Conservation (phyloP, 2,797 vertebrate genomes). For the Cyprinodon diabolis region DNA sequence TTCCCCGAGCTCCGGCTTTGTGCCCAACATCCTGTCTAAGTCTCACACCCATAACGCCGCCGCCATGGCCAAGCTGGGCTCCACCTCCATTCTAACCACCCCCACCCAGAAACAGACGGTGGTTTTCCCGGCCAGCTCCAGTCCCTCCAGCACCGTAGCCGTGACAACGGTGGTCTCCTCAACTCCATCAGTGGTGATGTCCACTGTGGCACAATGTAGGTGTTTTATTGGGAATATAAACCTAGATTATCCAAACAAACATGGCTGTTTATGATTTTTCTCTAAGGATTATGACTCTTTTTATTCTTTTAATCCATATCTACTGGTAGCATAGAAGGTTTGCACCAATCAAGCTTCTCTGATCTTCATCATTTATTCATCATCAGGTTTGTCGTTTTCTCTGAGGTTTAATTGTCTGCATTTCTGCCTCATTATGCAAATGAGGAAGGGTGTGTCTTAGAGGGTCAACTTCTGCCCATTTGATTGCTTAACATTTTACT, state of each 20-base stretch:
- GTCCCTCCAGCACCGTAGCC: slow-evolving; percentile 80
- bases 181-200: slow-evolving; percentile 94
- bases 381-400: background rate
- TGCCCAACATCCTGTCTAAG: slow-evolving; percentile 98
- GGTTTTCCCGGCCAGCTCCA: slow-evolving; percentile 87
- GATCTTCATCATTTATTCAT: background rate
- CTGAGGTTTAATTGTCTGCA: too few relatives aligned
- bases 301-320: too few relatives aligned
- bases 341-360: background rate
- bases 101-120: slow-evolving; percentile 93
- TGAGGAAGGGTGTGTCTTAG: too few relatives aligned
- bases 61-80: slow-evolving; percentile 88
- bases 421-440: too few relatives aligned
- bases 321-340: too few relatives aligned
- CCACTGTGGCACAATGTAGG: slow-evolving; percentile 90
- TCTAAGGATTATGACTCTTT: too few relatives aligned
- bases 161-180: slow-evolving; percentile 94
- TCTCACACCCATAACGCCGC: slow-evolving; percentile 87
- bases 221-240: background rate
- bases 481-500: too few relatives aligned
- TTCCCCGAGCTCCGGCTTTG: slow-evolving; percentile 97
- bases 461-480: too few relatives aligned
- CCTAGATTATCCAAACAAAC: background rate
- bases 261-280: background rate
- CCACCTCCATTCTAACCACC: slow-evolving; percentile 87